Percentiles rank a stretch among this genome's conserved stretches.
Conservation (phyloP, 2,113 vertebrate species). For the Phylloscopus whistleri region DNA sequence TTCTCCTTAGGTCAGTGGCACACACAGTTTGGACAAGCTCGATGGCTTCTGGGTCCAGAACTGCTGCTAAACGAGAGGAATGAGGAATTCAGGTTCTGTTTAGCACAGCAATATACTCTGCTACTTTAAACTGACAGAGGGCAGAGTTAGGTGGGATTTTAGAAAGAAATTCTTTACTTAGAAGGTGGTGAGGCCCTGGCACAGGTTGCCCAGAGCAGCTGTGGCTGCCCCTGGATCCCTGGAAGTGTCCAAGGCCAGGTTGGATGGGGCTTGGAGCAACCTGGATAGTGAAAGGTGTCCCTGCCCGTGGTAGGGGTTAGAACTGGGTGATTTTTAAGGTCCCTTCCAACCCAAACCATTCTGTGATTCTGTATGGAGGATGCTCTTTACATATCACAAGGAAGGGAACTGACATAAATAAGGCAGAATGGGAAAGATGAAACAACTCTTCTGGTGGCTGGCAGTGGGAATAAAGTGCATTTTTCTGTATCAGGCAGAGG, state of each 20-base stretch:
- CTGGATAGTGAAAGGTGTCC: not conserved
- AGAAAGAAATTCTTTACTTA: not conserved
- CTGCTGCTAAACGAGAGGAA: not conserved
- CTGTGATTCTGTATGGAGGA: not conserved
- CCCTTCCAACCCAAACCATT: not conserved
- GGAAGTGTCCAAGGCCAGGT: not conserved
- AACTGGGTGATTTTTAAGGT: not conserved
- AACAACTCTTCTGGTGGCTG: not conserved
- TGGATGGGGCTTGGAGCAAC: fast-evolving
- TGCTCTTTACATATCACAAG: not conserved
- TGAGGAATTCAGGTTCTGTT: not conserved
- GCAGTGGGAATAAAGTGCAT: not conserved
- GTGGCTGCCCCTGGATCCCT: not conserved
- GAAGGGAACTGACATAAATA: not conserved
- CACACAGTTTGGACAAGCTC: not conserved
- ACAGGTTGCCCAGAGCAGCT: not conserved
- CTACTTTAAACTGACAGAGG: not conserved
- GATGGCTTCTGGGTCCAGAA: not conserved
- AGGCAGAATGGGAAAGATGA: not conserved
- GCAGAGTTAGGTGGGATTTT: not conserved
- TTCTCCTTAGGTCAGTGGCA: not conserved
- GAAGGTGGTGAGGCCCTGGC: not conserved
- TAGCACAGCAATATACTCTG: not conserved
- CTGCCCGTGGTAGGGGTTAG: no score
- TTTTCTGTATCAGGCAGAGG: not conserved